Conservation (phyloP, 2,113 vertebrate genomes). For the Donacobius atricapilla region DNA sequence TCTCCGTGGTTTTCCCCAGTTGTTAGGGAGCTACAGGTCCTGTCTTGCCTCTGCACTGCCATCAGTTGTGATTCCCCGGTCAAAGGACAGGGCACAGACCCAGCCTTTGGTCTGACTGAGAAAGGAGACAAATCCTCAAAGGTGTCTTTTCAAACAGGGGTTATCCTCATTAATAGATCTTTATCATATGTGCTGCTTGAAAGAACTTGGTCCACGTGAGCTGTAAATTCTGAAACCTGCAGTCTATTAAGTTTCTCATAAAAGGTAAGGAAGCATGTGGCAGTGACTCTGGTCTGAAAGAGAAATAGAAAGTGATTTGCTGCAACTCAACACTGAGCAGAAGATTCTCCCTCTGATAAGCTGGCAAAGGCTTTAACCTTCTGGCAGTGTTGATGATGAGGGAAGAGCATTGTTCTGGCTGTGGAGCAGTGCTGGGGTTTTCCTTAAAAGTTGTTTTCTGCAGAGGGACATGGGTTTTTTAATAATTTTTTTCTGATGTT, state of each 20-base stretch:
- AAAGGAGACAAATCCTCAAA: not conserved
- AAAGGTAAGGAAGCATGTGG: not conserved
- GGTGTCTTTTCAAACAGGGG: not conserved
- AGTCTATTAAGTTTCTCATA: not conserved
- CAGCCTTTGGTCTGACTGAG: not conserved
- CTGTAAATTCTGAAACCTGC: not conserved
- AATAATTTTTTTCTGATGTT: not conserved
- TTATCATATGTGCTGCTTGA: not conserved
- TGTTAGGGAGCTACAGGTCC: not conserved
- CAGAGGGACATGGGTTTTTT: not conserved
- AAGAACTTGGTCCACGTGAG: not conserved
- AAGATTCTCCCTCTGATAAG: not conserved
- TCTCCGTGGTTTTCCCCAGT: not conserved
- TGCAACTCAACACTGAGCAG: not conserved
- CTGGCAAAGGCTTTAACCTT: not conserved
- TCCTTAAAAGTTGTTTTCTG: not conserved
- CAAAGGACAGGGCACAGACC: not conserved
- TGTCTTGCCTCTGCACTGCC: not conserved
- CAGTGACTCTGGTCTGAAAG: not conserved
- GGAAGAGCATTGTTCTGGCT: not conserved
- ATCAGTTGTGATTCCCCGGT: not conserved
- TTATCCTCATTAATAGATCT: not conserved
- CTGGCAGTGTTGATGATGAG: not conserved
- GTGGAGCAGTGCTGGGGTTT: not conserved
- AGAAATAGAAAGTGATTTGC: not conserved